Percentiles rank a stretch among this genome's conserved stretches.
phyloP scores from a whole-genome alignment of 2,797 vertebrate species.

The Artibeus jamaicensis region DNA sequence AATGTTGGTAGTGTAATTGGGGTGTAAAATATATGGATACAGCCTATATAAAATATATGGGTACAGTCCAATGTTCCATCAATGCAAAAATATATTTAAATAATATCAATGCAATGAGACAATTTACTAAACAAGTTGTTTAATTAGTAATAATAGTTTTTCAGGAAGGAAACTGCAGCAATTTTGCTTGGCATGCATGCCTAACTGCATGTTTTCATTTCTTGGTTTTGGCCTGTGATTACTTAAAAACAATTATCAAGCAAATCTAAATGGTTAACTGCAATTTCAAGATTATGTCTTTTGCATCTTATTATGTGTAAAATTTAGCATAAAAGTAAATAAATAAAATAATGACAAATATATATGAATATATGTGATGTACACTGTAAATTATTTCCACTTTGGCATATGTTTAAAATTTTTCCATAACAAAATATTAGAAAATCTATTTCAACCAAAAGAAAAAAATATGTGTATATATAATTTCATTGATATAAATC shows the following conservation, averaged over 20 bases:
- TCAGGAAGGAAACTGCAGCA: not conserved
- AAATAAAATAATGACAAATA: not conserved
- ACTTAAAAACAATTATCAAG: not conserved
- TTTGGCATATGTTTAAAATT: not conserved
- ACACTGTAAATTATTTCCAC: not conserved
- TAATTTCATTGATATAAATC: not conserved
- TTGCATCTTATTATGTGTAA: not conserved
- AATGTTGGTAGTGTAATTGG: not conserved
- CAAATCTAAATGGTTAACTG: not conserved
- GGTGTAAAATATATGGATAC: not conserved
- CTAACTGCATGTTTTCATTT: not conserved
- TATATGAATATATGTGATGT: not conserved
- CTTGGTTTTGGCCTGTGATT: not conserved
- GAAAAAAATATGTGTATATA: not conserved
- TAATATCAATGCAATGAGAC: not conserved
- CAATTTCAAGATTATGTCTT: not conserved
- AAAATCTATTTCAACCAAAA: not conserved
- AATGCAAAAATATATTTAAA: slow-evolving; percentile 24
- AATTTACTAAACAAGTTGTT: not conserved
- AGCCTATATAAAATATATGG: not conserved
- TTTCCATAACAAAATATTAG: not conserved
- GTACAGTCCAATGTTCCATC: not conserved
- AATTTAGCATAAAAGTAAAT: slow-evolving; percentile 2
- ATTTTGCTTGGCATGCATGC: not conserved
- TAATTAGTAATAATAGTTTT: slow-evolving; percentile 28